phyloP scores from a whole-genome alignment of 30 jellyfish, hydroid and myxozoan genomes.

The Turritopsis rubra region DNA sequence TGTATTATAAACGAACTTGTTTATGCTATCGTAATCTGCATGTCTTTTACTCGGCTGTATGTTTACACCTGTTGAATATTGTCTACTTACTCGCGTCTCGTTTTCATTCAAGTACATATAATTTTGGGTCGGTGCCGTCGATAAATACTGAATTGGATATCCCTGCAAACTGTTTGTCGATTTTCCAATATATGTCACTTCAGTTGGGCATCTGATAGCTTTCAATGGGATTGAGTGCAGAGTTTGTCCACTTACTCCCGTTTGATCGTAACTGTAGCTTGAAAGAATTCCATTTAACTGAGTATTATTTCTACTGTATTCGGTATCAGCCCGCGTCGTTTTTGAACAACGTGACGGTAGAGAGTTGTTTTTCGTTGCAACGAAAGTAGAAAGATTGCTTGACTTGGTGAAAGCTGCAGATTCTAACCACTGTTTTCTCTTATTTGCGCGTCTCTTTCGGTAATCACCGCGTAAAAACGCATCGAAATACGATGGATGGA shows the following conservation, averaged over 20 bases:
- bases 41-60: neutral
- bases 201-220: neutral
- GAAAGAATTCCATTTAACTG: neutral
- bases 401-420: neutral
- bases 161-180: neutral
- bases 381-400: neutral
- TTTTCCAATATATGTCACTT: neutral
- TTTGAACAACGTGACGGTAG: neutral
- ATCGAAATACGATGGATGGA: conserved; percentile 91
- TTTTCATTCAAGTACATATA: neutral
- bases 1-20: neutral
- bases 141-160: neutral
- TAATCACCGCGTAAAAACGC: conserved; percentile 78
- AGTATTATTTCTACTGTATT: neutral
- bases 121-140: neutral
- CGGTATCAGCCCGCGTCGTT: neutral
- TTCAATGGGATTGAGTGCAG: neutral
- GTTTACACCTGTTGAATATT: neutral
- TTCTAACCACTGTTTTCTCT: conserved; percentile 27
- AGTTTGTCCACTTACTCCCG: neutral
- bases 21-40: neutral
- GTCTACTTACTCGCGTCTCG: neutral
- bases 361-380: neutral
- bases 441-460: conserved; percentile 36
- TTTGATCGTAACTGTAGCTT: neutral